phyloP scores from a whole-genome alignment of 2,888 invertebrate genomes.

The Conchocele bisecta region DNA sequence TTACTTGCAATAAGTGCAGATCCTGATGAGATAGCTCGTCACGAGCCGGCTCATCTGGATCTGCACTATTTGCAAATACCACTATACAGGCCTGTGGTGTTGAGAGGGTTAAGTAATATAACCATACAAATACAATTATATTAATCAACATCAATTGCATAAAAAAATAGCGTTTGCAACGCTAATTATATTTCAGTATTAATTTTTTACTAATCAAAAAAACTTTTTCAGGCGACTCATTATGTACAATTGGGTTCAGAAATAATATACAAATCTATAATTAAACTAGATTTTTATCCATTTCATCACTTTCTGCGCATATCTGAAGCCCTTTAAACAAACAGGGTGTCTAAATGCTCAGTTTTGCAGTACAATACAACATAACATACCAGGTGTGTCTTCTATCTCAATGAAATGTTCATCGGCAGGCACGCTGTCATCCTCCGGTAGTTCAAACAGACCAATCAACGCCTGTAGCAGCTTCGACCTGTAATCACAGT shows the following conservation, averaged over 20 bases:
- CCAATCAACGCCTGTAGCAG: slow-evolving; percentile 89
- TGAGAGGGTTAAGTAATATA: too few species aligned
- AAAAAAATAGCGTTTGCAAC: too few species aligned
- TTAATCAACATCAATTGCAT: too few species aligned
- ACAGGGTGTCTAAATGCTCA: background rate
- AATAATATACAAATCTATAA: background rate
- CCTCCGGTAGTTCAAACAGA: slow-evolving; percentile 94
- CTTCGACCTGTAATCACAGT: slow-evolving; percentile 82
- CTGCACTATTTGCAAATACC: too few species aligned
- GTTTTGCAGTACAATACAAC: background rate
- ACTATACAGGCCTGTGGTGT: too few species aligned
- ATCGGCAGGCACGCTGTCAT: slow-evolving; percentile 89
- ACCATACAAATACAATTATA: too few species aligned
- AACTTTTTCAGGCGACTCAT: background rate
- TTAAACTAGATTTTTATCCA: background rate
- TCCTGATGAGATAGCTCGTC: too few species aligned
- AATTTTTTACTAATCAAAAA: background rate
- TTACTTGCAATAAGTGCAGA: too few species aligned
- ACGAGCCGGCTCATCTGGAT: too few species aligned
- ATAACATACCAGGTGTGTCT: slow-evolving; percentile 87
- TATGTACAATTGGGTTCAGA: background rate
- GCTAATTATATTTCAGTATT: too few species aligned
- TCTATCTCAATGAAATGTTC: slow-evolving; percentile 93
- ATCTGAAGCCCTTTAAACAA: background rate
- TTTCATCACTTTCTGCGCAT: too few species aligned